phyloP scores from a whole-genome alignment of 2,888 invertebrate species.

The Cordylochernes scorpioides region DNA sequence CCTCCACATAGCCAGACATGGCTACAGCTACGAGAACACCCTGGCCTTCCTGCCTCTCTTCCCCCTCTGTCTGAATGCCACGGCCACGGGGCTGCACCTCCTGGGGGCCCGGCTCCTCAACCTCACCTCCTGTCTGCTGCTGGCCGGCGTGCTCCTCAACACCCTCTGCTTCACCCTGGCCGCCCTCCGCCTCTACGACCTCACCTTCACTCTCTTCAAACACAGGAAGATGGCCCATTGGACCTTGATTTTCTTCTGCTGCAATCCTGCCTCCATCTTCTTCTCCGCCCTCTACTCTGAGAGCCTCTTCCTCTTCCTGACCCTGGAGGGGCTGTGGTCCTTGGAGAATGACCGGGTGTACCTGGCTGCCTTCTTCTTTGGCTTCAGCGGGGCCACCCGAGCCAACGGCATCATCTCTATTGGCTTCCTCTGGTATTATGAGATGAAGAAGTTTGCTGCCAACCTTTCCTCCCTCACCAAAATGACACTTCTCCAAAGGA shows the following conservation, averaged over 20 bases:
- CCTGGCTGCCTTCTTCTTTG: slow-evolving; percentile 18
- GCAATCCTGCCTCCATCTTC: slow-evolving; percentile 86
- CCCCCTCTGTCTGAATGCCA: slow-evolving; percentile 34
- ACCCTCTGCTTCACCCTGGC: slow-evolving; percentile 22
- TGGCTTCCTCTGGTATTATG: slow-evolving; percentile 5
- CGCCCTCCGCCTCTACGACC: slow-evolving; percentile 34
- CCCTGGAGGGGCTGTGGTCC: slow-evolving; percentile 42
- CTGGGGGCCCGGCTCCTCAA: slow-evolving; percentile 2
- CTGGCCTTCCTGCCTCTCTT: slow-evolving; percentile 81
- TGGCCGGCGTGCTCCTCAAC: slow-evolving; percentile 44
- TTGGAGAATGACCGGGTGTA: slow-evolving; percentile 13
- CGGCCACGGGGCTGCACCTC: slow-evolving; percentile 5
- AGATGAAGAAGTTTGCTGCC: too few relatives aligned
- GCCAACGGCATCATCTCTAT: slow-evolving; percentile 37
- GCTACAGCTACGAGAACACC: slow-evolving; percentile 75
- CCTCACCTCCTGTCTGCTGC: slow-evolving; percentile 24
- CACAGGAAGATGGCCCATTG: slow-evolving; percentile 44
- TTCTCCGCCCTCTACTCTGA: slow-evolving; percentile 84
- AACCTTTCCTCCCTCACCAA: not conserved
- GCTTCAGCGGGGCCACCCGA: slow-evolving; percentile 39
- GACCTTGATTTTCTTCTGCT: slow-evolving; percentile 50
- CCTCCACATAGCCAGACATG: slow-evolving; percentile 66
- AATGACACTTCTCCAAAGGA: not conserved
- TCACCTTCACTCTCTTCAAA: slow-evolving; percentile 37
- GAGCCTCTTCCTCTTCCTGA: slow-evolving; percentile 48